Base-by-base conservation (phyloP, 2,113 vertebrate species). In the Corapipo altera region DNA sequence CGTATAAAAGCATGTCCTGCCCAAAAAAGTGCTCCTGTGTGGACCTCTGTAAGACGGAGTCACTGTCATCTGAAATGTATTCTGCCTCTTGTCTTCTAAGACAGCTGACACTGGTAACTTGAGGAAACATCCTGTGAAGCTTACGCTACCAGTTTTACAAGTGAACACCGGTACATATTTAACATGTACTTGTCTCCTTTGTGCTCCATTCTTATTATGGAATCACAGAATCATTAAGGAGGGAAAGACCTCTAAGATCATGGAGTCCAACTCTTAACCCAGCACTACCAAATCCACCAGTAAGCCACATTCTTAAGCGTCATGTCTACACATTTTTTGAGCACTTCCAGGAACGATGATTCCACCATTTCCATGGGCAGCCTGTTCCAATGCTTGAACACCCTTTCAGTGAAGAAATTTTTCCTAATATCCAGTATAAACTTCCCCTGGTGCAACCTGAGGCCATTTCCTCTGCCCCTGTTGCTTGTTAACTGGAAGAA, bases 301-400 rank as follows among this genome's bases (percentile, higher is more conserved):
- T 16, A 66, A 44, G 10, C 18, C 19, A n/a, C 20, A 33, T 52
- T 15, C 27, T 39, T 39, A 41, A 39, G n/a, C 21, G 46, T 33
- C 52, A 44, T 20, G 33, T 22, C 39, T 27, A 19, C 24, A 35
- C 8, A 11, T 12, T 18, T 54, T 66, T 41, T 48, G 20, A 35
- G 11, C 6, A 12, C 39, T 75, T 69, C 17, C 39, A 69, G 20
- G 13, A 20, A 26, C 0, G 0, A 8, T 48, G 11, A 30, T 61
- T 69, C 24, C 28, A 61, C 28, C 11, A 12, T 39, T 54, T 75
- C n/a, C 16, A 9, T 61, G 0, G 0, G 33, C 12, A 67, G 33
- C 11, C 24, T 61, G 9, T 54, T 75, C 23, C 46, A 69, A 7
- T 15, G 13, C n/a, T 28, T 54, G 54, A 22, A 24, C 13, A 61